A percentile compares a stretch with the other conserved stretches of the same genome.
phyloP scores from a whole-genome alignment of 2,888 invertebrate genomes.

The Acronicta leporina region DNA sequence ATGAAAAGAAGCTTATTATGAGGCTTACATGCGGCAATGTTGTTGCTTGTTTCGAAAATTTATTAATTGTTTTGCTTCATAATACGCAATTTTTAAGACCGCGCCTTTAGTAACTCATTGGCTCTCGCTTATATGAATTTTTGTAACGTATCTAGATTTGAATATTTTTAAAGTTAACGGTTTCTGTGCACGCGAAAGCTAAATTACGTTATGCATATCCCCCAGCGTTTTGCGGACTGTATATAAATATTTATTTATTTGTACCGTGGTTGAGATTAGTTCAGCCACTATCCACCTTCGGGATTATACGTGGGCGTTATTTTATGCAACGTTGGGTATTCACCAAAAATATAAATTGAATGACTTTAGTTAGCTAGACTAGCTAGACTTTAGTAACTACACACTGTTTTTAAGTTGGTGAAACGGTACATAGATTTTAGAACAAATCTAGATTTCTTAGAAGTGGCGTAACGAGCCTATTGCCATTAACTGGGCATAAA shows the following conservation, averaged over 20 bases:
- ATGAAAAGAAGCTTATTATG: slow-evolving; percentile 1
- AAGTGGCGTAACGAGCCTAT: no score
- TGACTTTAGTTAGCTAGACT: slow-evolving; percentile 46
- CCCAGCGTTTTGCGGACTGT: slow-evolving; percentile 40
- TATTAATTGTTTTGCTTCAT: no score
- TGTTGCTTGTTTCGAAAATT: no score
- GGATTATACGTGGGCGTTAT: slow-evolving; percentile 51
- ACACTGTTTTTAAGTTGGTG: slow-evolving; percentile 7
- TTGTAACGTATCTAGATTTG: slow-evolving; percentile 43
- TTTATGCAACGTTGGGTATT: slow-evolving; percentile 63
- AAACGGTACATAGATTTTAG: not conserved
- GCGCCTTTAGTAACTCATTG: slow-evolving; percentile 40
- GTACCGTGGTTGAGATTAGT: slow-evolving; percentile 49
- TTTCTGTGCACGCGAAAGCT: slow-evolving; percentile 54
- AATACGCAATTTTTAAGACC: slow-evolving; percentile 20
- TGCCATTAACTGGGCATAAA: no score
- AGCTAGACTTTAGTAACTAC: no score
- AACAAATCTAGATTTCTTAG: not conserved
- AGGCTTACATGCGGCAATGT: not conserved
- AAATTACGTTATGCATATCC: slow-evolving; percentile 57
- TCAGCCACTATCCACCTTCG: slow-evolving; percentile 39
- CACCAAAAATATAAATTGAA: slow-evolving; percentile 66
- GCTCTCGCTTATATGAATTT: slow-evolving; percentile 40
- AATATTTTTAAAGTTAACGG: slow-evolving; percentile 56
- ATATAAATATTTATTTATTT: slow-evolving; percentile 52